These are phyloP conservation scores for Diprion similis DNA, from an alignment of 1,140 invertebrate genomes.

Conservation along the genomic window DNA sequence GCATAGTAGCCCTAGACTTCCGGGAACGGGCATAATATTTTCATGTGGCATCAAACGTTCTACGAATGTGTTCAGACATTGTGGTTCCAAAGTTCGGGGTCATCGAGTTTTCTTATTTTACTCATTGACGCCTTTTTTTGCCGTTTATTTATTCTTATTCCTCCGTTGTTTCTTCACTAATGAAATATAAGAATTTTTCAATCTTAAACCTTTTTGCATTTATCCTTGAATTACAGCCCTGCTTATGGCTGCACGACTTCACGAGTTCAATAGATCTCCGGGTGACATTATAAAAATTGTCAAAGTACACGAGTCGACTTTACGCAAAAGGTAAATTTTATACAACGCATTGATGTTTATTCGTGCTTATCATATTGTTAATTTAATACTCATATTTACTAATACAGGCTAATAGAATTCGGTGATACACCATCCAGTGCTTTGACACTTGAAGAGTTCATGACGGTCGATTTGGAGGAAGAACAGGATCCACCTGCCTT, in stretches of 20 bases:
- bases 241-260: conserved; percentile 90
- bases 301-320: conserved; percentile 93
- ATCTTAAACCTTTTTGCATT: conserved; percentile 15
- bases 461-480: conserved; percentile 95
- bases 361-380: not conserved
- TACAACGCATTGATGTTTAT: not conserved
- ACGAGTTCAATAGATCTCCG: conserved; percentile 89
- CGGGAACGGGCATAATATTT: too few relatives aligned
- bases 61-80: not conserved
- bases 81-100: not conserved
- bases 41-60: too few relatives aligned
- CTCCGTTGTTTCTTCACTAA: not conserved
- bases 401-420: conserved; percentile 86
- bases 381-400: conserved; percentile 20
- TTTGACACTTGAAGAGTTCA: conserved; percentile 95
- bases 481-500: conserved; percentile 97
- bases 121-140: not conserved
- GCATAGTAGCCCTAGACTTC: too few relatives aligned
- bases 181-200: not conserved
- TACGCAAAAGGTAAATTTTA: conserved; percentile 79
- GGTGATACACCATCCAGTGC: conserved; percentile 88
- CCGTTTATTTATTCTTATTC: not conserved
- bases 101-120: not conserved
- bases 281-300: conserved; percentile 94
- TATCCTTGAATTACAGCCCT: conserved; percentile 72